Conservation (phyloP, 2,888 invertebrate genomes). For the Tetheella fluctuosa region DNA sequence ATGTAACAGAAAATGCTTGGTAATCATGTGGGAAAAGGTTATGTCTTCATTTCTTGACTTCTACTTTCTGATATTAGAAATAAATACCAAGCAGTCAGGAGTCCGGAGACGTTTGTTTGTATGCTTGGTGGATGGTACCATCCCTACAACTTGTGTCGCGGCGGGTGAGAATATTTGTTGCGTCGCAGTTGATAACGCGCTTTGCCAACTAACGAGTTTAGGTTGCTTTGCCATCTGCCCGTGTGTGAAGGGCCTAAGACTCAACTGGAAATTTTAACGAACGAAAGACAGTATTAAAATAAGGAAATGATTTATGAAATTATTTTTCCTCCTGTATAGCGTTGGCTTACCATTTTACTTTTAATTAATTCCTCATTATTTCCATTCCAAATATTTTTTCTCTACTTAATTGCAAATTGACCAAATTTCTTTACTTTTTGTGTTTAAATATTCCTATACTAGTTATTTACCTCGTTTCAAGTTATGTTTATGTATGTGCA, state of each 20-base stretch:
- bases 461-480: not conserved
- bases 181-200: no score
- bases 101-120: no score
- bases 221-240: no score
- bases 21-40: no score
- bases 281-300: not conserved
- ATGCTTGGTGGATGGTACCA: no score
- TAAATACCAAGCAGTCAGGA: no score
- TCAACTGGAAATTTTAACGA: not conserved
- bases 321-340: not conserved
- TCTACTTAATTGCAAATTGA: not conserved
- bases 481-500: not conserved
- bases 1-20: no score
- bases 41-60: no score
- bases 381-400: not conserved
- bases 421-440: not conserved
- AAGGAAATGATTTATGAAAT: not conserved
- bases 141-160: no score
- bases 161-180: no score
- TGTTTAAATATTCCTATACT: not conserved
- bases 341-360: not conserved
- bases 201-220: no score
- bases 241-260: not conserved
- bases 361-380: constrained; percentile 2
- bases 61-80: no score